Evolutionary conservation across 1,140 invertebrate species (phyloP).

Genomic region (Papilio glaucus): DNA sequence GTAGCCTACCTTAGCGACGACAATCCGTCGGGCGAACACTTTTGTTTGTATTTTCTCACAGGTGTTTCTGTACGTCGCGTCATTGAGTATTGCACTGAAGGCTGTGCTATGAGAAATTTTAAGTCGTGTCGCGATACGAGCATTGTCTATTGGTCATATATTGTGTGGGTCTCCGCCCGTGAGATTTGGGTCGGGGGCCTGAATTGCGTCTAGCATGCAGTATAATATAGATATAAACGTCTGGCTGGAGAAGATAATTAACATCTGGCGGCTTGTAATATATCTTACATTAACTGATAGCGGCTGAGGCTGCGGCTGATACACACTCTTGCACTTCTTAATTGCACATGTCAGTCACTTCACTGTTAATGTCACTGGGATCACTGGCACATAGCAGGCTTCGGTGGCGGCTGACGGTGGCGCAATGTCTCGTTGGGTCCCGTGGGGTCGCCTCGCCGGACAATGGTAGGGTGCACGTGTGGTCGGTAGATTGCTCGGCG

Average conservation of each 20-base stretch:
- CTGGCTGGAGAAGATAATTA: no score
- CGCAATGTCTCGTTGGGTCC: constrained; percentile 51
- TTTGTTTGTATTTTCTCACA: constrained; percentile 80
- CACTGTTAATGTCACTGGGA: constrained; percentile 66
- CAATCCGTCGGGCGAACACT: constrained; percentile 50
- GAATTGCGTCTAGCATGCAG: constrained; percentile 26
- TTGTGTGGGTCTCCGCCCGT: constrained; percentile 63
- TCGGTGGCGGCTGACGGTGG: constrained; percentile 47
- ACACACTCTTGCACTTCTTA: constrained; percentile 58
- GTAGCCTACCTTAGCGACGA: constrained; percentile 43
- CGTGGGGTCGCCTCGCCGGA: constrained; percentile 57
- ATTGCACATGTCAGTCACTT: constrained; percentile 77
- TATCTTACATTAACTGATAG: constrained; percentile 77
- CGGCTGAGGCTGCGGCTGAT: constrained; percentile 76
- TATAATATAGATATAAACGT: no score
- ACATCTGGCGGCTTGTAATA: constrained; percentile 15
- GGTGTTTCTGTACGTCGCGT: constrained; percentile 71
- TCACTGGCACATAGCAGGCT: constrained; percentile 74
- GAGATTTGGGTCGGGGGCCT: constrained; percentile 73
- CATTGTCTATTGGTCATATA: constrained; percentile 66
- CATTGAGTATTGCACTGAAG: constrained; percentile 73
- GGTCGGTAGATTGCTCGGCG: constrained; percentile 71
- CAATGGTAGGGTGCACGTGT: constrained; percentile 75
- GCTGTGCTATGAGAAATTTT: constrained; percentile 69
- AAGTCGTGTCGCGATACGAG: constrained; percentile 65